phyloP scores from a whole-genome alignment of 2,888 invertebrate genomes.

The Rotaria socialis region DNA sequence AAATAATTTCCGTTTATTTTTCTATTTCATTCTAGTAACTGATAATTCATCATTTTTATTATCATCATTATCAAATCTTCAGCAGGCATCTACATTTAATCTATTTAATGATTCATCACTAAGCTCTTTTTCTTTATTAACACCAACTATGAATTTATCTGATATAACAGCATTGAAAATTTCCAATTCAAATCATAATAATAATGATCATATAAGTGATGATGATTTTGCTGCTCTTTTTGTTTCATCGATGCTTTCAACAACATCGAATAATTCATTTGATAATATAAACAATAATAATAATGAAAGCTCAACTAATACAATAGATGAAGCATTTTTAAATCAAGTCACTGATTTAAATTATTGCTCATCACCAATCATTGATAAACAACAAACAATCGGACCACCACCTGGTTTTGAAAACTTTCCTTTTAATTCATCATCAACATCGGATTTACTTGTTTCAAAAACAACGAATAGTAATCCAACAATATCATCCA shows the following conservation, averaged over 20 bases:
- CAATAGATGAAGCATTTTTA: constrained; percentile 5
- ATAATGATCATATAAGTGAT: not conserved
- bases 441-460: not conserved
- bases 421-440: not conserved
- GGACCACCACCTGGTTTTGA: constrained; percentile 28
- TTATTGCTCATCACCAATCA: not conserved
- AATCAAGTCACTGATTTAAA: not conserved
- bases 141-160: not conserved
- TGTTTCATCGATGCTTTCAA: not conserved
- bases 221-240: constrained; percentile 6
- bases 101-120: not conserved
- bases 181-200: not conserved
- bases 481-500: not conserved
- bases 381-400: constrained; percentile 5
- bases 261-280: not conserved
- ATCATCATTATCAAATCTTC: not conserved
- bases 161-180: not conserved
- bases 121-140: not conserved
- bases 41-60: not conserved
- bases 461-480: constrained; percentile 16
- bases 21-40: not conserved
- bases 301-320: not conserved
- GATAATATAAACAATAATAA: not conserved
- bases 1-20: too few species aligned
- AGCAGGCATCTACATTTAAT: not conserved